phyloP scores from a whole-genome alignment of 2,113 vertebrate species.

The Paratilapia polleni region DNA sequence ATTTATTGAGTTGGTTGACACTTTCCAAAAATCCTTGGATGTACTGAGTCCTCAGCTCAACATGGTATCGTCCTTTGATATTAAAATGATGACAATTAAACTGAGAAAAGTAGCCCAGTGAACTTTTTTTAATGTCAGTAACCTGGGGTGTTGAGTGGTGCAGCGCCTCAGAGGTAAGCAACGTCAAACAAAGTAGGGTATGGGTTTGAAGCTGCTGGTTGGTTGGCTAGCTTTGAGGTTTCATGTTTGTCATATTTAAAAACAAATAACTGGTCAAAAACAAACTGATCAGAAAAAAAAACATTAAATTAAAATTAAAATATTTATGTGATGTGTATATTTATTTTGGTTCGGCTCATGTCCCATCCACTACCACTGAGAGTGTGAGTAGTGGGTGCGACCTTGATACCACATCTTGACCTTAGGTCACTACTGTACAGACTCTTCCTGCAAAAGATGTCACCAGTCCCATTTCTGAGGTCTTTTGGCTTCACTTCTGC shows the following conservation, averaged over 20 bases:
- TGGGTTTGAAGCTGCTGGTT: not conserved
- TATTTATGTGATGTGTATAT: no score
- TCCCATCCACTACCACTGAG: no score
- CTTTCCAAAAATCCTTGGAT: slow-evolving; percentile 62
- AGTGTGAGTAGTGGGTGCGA: no score
- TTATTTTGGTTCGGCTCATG: no score
- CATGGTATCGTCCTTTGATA: slow-evolving; percentile 71
- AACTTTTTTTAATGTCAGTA: not conserved
- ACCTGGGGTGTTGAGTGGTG: not conserved
- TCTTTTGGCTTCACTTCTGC: no score
- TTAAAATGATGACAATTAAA: slow-evolving; percentile 62
- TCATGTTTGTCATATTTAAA: not conserved
- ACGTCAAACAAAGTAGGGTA: not conserved
- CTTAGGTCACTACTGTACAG: no score
- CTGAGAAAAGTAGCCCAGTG: not conserved
- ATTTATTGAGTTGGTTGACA: slow-evolving; percentile 67
- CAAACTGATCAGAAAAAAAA: not conserved
- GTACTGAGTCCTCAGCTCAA: slow-evolving; percentile 52
- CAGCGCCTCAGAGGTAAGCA: not conserved
- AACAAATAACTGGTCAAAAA: not conserved
- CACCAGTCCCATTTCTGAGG: no score
- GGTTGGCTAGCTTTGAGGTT: not conserved
- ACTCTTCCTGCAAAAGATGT: no score
- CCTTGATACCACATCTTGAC: no score
- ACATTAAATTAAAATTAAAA: not conserved